Evolutionary conservation across 1,140 invertebrate species (phyloP).

Genomic region (Yoshiicerus persimilis): DNA sequence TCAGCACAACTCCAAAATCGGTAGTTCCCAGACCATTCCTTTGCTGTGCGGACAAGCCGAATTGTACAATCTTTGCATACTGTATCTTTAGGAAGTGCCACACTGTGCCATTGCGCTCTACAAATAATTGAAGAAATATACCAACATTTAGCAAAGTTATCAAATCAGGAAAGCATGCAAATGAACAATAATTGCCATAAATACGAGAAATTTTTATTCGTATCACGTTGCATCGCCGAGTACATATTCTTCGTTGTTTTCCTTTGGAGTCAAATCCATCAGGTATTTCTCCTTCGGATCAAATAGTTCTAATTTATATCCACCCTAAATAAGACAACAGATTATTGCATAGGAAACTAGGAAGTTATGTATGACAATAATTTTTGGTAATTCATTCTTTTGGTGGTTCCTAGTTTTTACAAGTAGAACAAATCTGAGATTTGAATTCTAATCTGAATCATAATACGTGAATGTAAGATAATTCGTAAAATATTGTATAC

Average conservation of each 20-base stretch:
- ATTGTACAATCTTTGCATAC: constrained; percentile 87
- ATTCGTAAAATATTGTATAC: too few relatives aligned
- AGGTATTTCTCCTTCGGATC: constrained; percentile 76
- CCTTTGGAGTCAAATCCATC: constrained; percentile 78
- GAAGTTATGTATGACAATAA: neutral
- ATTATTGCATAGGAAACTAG: neutral
- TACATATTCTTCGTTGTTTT: constrained; percentile 71
- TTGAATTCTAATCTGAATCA: too few relatives aligned
- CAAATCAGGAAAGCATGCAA: neutral
- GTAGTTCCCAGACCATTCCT: constrained; percentile 72
- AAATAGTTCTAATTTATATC: constrained; percentile 79
- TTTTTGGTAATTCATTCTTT: too few relatives aligned
- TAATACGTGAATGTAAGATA: too few relatives aligned
- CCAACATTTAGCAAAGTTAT: too few relatives aligned
- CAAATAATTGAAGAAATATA: neutral
- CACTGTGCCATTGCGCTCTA: constrained; percentile 77
- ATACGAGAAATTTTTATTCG: neutral
- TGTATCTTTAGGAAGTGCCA: constrained; percentile 76
- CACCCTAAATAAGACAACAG: constrained; percentile 65
- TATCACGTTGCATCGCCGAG: constrained; percentile 69
- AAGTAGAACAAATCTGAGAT: too few relatives aligned
- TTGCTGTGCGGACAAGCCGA: constrained; percentile 80
- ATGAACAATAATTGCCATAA: neutral
- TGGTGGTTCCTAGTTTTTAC: too few relatives aligned
- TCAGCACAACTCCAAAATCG: constrained; percentile 92